These are phyloP conservation scores for Masnerella sp. DNA, from an alignment of 2,888 invertebrate species.

Conservation along the genomic window DNA sequence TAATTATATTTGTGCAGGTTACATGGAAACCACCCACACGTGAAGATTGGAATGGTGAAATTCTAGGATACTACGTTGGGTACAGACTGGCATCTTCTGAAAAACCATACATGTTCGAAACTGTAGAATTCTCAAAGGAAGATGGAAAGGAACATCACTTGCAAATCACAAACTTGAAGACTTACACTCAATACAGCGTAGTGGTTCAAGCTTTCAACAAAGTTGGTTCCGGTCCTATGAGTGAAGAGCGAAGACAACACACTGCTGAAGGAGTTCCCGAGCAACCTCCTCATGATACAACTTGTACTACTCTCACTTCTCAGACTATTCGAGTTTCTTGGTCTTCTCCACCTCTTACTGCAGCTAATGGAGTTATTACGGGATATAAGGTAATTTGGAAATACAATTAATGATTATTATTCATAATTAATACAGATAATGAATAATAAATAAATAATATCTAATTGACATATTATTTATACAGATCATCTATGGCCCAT, in stretches of 20 bases:
- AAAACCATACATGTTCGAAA: conserved; percentile 93
- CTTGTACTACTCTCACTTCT: conserved; percentile 94
- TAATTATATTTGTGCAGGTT: conserved; percentile 77
- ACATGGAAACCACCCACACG: conserved; percentile 94
- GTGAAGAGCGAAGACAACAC: conserved; percentile 92
- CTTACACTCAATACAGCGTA: conserved; percentile 97
- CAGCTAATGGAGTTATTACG: conserved; percentile 96
- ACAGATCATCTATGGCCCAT: conserved; percentile 90
- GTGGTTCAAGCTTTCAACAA: conserved; percentile 97
- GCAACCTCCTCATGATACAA: conserved; percentile 93
- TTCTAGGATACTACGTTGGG: conserved; percentile 93
- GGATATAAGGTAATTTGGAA: conserved; percentile 94
- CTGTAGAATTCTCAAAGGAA: conserved; percentile 93
- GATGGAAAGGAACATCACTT: conserved; percentile 94
- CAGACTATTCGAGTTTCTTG: conserved; percentile 96
- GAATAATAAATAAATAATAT: neutral
- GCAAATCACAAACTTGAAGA: conserved; percentile 89
- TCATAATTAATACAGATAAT: no score
- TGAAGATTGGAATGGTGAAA: conserved; percentile 95
- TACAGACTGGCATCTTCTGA: conserved; percentile 91
- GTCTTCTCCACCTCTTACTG: conserved; percentile 94
- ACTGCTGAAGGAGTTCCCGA: conserved; percentile 97
- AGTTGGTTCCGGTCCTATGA: conserved; percentile 94
- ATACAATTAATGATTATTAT: no score
- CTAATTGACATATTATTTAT: conserved; percentile 8